These are phyloP conservation scores for Parauchenoglanis ngamensis DNA, from an alignment of 2,797 vertebrate species.

Conservation along the genomic window DNA sequence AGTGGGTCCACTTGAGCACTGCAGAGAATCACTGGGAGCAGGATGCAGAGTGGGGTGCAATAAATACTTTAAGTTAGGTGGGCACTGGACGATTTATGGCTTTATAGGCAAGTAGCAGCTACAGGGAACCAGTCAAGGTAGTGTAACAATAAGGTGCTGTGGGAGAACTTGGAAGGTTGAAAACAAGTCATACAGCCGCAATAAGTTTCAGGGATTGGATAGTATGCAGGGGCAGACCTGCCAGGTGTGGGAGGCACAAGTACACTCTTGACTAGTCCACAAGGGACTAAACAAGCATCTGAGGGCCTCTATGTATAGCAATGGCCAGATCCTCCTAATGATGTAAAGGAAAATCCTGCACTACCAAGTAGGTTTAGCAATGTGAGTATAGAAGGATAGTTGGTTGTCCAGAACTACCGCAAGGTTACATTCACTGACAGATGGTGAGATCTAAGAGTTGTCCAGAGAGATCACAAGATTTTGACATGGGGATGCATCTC, in stretches of 20 bases:
- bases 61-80: not conserved
- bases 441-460: not conserved
- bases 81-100: not conserved
- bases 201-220: not conserved
- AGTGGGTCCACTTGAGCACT: not conserved
- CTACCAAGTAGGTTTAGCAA: not conserved
- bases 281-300: not conserved
- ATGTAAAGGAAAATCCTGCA: not conserved
- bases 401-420: not conserved
- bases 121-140: not conserved
- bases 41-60: not conserved
- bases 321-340: not conserved
- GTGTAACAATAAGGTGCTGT: not conserved
- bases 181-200: not conserved
- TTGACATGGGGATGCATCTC: not conserved
- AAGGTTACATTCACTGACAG: not conserved
- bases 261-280: not conserved
- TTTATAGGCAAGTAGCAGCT: not conserved
- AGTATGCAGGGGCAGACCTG: not conserved
- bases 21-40: not conserved
- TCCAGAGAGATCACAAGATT: not conserved
- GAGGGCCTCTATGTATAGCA: not conserved
- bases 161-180: not conserved
- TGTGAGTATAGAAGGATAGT: not conserved
- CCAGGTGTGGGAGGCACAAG: not conserved